Percentiles rank a stretch among this genome's conserved stretches.
phyloP scores from a whole-genome alignment of 2,888 invertebrate genomes.

The Oligia strigilis region DNA sequence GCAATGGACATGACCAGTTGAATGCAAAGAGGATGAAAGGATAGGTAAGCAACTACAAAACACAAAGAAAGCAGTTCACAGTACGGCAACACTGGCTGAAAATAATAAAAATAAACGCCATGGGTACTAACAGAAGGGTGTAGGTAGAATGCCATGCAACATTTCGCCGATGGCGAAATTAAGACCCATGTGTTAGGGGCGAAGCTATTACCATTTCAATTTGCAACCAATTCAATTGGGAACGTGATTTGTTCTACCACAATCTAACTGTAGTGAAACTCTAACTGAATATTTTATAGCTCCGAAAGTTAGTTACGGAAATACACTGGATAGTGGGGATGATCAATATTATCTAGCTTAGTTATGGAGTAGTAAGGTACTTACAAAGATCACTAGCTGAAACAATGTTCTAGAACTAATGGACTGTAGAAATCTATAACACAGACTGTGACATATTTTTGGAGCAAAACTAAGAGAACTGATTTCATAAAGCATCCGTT shows the following conservation, averaged over 20 bases:
- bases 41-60: conserved; percentile 4
- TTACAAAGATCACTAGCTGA: neutral
- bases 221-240: conserved; percentile 29
- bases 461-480: conserved; percentile 15
- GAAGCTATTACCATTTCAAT: conserved; percentile 48
- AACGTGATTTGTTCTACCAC: conserved; percentile 24
- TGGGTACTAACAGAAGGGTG: conserved; percentile 13
- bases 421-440: conserved; percentile 10
- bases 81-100: neutral
- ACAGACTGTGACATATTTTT: conserved; percentile 22
- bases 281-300: conserved; percentile 5
- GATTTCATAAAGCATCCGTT: conserved; percentile 21
- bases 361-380: neutral
- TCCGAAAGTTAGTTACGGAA: neutral
- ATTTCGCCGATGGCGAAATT: conserved; percentile 13
- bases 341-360: conserved; percentile 19
- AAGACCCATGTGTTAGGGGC: conserved; percentile 36
- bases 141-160: conserved; percentile 9
- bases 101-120: conserved; percentile 15
- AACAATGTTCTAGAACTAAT: conserved; percentile 22
- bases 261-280: neutral
- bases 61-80: conserved; percentile 11
- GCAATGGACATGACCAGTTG: conserved; percentile 51
- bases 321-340: neutral
- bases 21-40: conserved; percentile 51